phyloP scores from a whole-genome alignment of 1,140 invertebrate genomes.

The Heterodera schachtii region DNA sequence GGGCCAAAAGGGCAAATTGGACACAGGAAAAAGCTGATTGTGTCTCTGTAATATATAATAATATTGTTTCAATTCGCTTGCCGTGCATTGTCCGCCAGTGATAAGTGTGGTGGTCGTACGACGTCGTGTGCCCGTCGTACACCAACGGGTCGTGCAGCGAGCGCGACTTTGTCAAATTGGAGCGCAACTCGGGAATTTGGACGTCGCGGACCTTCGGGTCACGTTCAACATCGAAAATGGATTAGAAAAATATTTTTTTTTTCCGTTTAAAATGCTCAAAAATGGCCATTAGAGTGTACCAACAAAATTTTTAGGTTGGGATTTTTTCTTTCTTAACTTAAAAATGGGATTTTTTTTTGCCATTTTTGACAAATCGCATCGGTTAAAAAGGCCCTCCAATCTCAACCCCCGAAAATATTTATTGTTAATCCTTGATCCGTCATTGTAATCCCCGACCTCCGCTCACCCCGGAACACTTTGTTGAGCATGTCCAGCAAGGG shows the following conservation, averaged over 20 bases:
- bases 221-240: constrained; percentile 57
- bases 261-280: constrained; percentile 40
- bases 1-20: not conserved
- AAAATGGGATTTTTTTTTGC: too few species aligned
- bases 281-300: constrained; percentile 32
- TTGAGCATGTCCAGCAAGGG: constrained; percentile 60
- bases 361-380: not conserved
- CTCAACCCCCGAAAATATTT: too few species aligned
- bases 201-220: constrained; percentile 61
- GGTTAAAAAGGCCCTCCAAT: not conserved
- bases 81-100: constrained; percentile 64
- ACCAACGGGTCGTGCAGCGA: constrained; percentile 51
- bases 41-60: not conserved
- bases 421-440: not conserved
- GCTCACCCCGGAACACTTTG: constrained; percentile 56
- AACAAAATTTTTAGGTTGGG: constrained; percentile 40
- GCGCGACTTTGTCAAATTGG: constrained; percentile 59
- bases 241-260: constrained; percentile 26
- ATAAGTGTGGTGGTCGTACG: constrained; percentile 62
- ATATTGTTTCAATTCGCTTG: not conserved
- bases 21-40: not conserved
- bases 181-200: constrained; percentile 62
- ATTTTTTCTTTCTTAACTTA: too few species aligned
- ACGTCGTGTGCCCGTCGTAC: constrained; percentile 58
- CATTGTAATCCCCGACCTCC: not conserved